Evolutionary conservation across 2,797 vertebrate genomes (phyloP), one percentile per base, ranked within the genome.

Genomic region (Podarcis siculus): DNA sequence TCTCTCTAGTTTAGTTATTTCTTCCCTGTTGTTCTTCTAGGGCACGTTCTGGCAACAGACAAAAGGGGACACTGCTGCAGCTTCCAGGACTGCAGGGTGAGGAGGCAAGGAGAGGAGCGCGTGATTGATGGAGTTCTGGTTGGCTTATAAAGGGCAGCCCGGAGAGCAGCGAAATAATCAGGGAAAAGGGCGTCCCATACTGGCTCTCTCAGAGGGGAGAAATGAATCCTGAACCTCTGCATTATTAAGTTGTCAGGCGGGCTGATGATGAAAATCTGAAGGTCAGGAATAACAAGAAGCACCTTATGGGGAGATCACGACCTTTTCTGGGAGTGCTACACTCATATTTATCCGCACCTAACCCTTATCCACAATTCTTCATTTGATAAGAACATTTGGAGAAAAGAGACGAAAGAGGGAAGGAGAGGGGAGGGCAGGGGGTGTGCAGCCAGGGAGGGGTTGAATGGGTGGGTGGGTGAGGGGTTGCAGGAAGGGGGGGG

Each of bases 231-330:
- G 96, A 96, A 97, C 97, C 97, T 98, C 97, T 98, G 96, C 98
- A 98, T 98, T 98, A 99, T 98, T 98, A 98, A 98, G 97, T 98
- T 98, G 98, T 97, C 98, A 97, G 97, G 97, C 96, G 93, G 97
- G 97, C 97, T 98, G 98, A 98, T 98, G 98, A 99, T 99, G 98
- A 99, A 99, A 99, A 98, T 98, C 98, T 99, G 98, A 99, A 99
- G 99, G 98, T 99, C 98, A 98, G 97, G 96, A 96, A 97, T 99
- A 99, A 99, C 98, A 99, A 99, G 98, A 98, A 98, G 97, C 98
- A 98, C 98, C 98, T 98, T 98, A 98, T 98, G 98, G 97, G 98
- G 96, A 97, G 98, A 98, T 99, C 98, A 86, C 82, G 95, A 98
- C 98, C 98, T 98, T 64, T 97, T 98, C 97, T 97, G 96, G 96